Conservation (phyloP, 2,888 invertebrate genomes). For the Apodemia hepburni region DNA sequence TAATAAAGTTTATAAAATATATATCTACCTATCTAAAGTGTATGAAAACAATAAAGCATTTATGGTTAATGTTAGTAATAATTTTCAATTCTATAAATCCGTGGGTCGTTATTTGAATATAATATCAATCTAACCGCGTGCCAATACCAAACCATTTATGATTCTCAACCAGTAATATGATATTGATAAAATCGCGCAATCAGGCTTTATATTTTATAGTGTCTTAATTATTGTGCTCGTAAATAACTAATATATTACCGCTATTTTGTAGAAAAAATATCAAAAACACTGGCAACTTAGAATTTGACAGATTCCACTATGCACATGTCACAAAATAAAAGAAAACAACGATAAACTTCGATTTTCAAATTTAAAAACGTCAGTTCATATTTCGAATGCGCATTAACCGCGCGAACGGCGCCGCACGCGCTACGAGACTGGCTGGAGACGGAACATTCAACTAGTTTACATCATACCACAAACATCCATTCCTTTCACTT, state of each 20-base stretch:
- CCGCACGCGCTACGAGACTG: slow-evolving; percentile 73
- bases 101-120: slow-evolving; percentile 10
- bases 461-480: slow-evolving; percentile 49
- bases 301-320: slow-evolving; percentile 40
- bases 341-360: slow-evolving; percentile 63
- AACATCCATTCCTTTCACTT: slow-evolving; percentile 46
- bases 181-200: slow-evolving; percentile 6
- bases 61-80: not conserved
- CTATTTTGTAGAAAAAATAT: not conserved
- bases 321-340: slow-evolving; percentile 39
- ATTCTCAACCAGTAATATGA: not conserved
- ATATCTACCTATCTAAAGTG: too few relatives aligned
- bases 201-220: not conserved
- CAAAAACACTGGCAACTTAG: slow-evolving; percentile 35
- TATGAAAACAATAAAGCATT: too few relatives aligned
- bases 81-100: slow-evolving; percentile 3
- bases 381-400: slow-evolving; percentile 45
- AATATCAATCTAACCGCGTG: slow-evolving; percentile 3
- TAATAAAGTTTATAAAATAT: too few relatives aligned
- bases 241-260: slow-evolving; percentile 7
- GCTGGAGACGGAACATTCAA: slow-evolving; percentile 55
- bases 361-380: slow-evolving; percentile 48
- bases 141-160: not conserved
- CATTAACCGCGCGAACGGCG: slow-evolving; percentile 50
- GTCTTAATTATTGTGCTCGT: slow-evolving; percentile 11